Conservation (phyloP, 2,797 vertebrate genomes). For the Astyanax mexicanus region DNA sequence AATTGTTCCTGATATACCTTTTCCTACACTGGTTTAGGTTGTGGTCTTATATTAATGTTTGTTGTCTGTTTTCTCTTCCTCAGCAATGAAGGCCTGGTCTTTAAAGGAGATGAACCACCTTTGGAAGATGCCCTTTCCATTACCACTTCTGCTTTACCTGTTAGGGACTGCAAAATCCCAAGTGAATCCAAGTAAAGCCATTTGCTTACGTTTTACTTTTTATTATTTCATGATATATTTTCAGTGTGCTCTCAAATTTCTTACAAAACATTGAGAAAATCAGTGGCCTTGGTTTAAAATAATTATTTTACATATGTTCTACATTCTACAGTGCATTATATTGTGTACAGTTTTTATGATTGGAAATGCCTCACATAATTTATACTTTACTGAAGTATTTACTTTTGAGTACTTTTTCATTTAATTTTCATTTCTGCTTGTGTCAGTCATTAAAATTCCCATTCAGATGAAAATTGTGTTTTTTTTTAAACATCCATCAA, state of each 20-base stretch:
- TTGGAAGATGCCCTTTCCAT: slow-evolving; percentile 71
- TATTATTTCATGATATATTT: neutral
- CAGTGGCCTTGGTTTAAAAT: slow-evolving; percentile 5
- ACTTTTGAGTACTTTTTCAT: too few species aligned
- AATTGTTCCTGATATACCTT: slow-evolving; percentile 3
- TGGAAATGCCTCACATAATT: too few species aligned
- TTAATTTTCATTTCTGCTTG: too few species aligned
- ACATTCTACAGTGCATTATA: too few species aligned
- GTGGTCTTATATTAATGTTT: neutral
- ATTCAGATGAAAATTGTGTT: too few species aligned
- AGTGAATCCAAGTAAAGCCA: slow-evolving; percentile 80
- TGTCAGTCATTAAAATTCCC: too few species aligned
- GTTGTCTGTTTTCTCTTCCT: slow-evolving; percentile 18
- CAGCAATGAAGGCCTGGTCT: slow-evolving; percentile 48
- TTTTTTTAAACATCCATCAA: too few species aligned
- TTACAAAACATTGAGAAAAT: neutral
- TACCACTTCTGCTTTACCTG: slow-evolving; percentile 73
- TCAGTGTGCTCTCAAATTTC: neutral
- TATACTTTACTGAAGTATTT: too few species aligned
- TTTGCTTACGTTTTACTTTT: neutral
- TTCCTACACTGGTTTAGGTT: slow-evolving; percentile 9
- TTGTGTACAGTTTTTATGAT: too few species aligned
- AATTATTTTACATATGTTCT: too few species aligned
- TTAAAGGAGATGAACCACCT: slow-evolving; percentile 76
- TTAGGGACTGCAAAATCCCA: slow-evolving; percentile 73